Percentiles rank a stretch among this genome's conserved stretches.
Conservation (phyloP, 2,888 invertebrate species). For the Loripinus fragilis region DNA sequence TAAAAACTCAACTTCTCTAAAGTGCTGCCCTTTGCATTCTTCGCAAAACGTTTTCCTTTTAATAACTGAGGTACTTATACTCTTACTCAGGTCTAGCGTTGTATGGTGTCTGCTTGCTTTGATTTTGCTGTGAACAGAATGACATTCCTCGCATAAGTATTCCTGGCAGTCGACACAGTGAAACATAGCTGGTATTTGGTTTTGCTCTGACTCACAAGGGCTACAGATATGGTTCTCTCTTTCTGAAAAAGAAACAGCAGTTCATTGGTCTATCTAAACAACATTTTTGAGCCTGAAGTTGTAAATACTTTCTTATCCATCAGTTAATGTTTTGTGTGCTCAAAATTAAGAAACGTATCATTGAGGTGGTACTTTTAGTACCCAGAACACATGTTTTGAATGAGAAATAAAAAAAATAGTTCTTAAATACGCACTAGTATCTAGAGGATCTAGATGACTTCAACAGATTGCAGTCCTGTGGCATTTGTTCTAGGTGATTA, state of each 20-base stretch:
- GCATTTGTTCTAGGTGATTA: too few relatives aligned
- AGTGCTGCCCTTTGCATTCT: not conserved
- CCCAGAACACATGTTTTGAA: too few relatives aligned
- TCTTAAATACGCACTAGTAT: too few relatives aligned
- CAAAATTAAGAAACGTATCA: too few relatives aligned
- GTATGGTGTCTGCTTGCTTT: not conserved
- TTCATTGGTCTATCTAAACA: too few relatives aligned
- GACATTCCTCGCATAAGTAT: not conserved
- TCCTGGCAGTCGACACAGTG: not conserved
- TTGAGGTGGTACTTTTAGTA: too few relatives aligned
- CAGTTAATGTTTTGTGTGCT: too few relatives aligned
- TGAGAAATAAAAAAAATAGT: too few relatives aligned
- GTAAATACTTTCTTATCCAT: too few relatives aligned
- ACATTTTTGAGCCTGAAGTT: too few relatives aligned
- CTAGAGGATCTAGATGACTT: too few relatives aligned
- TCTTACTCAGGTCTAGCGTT: not conserved
- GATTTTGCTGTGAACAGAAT: not conserved
- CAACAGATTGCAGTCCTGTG: too few relatives aligned
- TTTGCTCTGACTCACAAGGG: not conserved
- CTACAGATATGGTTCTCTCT: not conserved
- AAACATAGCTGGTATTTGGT: not conserved
- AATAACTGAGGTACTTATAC: not conserved
- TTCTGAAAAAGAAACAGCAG: not conserved
- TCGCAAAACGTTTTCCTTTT: not conserved
- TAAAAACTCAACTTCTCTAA: not conserved